These are phyloP conservation scores for Novumbra hubbsi DNA, from an alignment of 2,797 vertebrate genomes.

Conservation along the genomic window DNA sequence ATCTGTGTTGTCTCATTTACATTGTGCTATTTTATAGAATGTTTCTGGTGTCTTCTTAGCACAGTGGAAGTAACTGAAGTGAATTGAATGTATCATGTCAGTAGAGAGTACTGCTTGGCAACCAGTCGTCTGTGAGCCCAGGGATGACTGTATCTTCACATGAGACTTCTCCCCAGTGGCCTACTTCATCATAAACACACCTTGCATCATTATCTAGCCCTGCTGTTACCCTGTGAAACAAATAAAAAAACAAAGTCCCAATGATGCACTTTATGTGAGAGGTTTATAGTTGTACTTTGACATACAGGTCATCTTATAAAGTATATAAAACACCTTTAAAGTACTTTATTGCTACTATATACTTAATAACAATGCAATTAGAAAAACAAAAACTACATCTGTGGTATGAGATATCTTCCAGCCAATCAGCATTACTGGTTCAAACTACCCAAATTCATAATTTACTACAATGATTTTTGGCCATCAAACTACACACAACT, in stretches of 20 bases:
- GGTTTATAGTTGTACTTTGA: slow-evolving; percentile 15
- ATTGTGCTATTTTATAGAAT: background rate
- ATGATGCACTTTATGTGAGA: slow-evolving; percentile 52
- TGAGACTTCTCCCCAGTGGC: slow-evolving; percentile 64
- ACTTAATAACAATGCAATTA: too few species aligned
- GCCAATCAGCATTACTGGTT: too few species aligned
- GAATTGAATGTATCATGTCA: slow-evolving; percentile 20
- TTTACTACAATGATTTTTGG: too few species aligned
- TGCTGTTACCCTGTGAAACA: slow-evolving; percentile 56
- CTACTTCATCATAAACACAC: slow-evolving; percentile 73
- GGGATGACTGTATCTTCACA: slow-evolving; percentile 59
- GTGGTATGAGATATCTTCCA: too few species aligned
- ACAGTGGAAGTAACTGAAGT: slow-evolving; percentile 21
- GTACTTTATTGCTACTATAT: too few species aligned
- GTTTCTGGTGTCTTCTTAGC: background rate
- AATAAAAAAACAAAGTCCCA: slow-evolving; percentile 25
- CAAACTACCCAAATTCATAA: too few species aligned
- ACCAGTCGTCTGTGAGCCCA: slow-evolving; percentile 60
- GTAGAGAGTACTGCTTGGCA: slow-evolving; percentile 59
- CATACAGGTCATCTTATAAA: background rate
- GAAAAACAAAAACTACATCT: too few species aligned
- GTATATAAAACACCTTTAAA: background rate
- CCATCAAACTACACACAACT: too few species aligned
- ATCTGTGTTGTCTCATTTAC: background rate
- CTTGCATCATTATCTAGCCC: slow-evolving; percentile 76